Evolutionary conservation across 2,113 vertebrate genomes (phyloP).

Genomic region (Dasyprocta punctata): DNA sequence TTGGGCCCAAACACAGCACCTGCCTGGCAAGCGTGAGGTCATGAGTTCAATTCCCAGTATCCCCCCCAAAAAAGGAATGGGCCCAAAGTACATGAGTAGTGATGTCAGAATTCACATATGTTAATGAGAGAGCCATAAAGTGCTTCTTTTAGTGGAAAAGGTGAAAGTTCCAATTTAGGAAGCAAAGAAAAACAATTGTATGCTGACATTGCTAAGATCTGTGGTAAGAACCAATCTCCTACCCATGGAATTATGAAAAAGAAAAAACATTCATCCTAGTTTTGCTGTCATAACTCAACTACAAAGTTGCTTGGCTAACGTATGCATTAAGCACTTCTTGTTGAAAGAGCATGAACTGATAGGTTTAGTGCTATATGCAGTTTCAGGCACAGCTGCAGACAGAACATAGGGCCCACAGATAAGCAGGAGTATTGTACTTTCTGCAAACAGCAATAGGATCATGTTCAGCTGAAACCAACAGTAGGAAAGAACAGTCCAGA

Average conservation of each 20-base stretch:
- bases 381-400: neutral
- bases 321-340: neutral
- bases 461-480: slow-evolving; percentile 17
- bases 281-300: neutral
- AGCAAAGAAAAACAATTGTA: neutral
- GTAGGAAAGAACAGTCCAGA: neutral
- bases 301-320: neutral
- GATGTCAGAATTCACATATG: neutral
- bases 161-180: neutral
- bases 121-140: neutral
- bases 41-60: too few species aligned
- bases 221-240: neutral
- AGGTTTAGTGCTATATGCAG: neutral
- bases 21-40: too few species aligned
- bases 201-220: neutral
- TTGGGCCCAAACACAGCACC: neutral
- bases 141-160: neutral
- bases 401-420: too few species aligned
- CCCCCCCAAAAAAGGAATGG: too few species aligned
- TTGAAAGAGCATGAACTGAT: neutral
- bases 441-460: neutral
- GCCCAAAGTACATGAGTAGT: too few species aligned
- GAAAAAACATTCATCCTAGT: neutral
- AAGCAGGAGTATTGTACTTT: neutral
- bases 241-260: neutral